These are phyloP conservation scores for Lemur catta DNA, from an alignment of 2,797 vertebrate species.

Conservation along the genomic window DNA sequence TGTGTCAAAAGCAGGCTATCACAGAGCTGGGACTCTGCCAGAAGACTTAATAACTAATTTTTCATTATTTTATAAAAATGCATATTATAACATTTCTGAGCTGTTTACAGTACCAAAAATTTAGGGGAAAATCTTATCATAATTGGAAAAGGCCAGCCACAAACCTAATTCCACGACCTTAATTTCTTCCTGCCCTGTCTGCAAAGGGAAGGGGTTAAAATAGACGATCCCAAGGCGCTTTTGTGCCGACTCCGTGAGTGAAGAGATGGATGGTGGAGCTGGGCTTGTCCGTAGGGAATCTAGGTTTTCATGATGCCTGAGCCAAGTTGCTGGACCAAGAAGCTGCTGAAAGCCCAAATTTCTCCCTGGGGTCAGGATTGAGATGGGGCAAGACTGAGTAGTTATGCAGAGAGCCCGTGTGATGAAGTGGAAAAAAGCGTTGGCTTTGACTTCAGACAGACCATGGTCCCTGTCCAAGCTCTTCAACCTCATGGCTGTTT, in stretches of 20 bases:
- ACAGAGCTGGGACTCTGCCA: not conserved
- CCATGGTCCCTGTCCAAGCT: not conserved
- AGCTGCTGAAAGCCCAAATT: not conserved
- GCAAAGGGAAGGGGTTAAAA: not conserved
- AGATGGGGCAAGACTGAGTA: not conserved
- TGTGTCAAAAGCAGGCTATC: not conserved
- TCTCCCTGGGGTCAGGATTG: not conserved
- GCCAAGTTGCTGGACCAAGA: not conserved
- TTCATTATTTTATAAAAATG: slow-evolving; percentile 44
- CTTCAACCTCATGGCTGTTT: not conserved
- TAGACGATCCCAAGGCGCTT: not conserved
- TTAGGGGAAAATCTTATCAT: not conserved
- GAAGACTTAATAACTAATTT: slow-evolving; percentile 7
- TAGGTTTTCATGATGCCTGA: not conserved
- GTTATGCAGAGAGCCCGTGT: not conserved
- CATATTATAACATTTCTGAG: not conserved
- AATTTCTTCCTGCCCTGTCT: not conserved
- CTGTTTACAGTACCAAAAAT: not conserved
- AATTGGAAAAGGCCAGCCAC: slow-evolving; percentile 1
- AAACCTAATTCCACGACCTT: not conserved
- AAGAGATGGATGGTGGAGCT: not conserved
- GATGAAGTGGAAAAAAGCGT: not conserved
- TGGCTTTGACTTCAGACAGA: not conserved
- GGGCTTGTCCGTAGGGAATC: not conserved
- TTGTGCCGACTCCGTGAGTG: not conserved